Evolutionary conservation across 2,888 invertebrate genomes (phyloP), one percentile per base, ranked within the genome.

Genomic region (Papilio elwesi): DNA sequence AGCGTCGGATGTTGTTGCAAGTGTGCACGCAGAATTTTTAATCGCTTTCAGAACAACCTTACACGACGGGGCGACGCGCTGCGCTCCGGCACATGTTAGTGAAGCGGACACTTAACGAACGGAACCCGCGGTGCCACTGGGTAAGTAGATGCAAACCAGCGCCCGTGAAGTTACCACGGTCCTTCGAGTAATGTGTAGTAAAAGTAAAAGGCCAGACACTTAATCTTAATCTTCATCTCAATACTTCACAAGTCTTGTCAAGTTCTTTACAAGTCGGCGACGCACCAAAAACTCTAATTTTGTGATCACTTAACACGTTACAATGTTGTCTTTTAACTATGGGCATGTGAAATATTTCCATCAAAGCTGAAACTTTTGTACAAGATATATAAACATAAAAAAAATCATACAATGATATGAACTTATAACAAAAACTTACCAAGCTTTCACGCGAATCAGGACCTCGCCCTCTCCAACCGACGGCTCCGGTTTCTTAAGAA

Each of bases 371-470:
- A 48, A 48, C 11, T 36, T 55, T 55, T 12, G 55, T 26, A 26
- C 1, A 26, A 26, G 26, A 2, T 4, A 26, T 26, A 26, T 26
- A n/a, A n/a, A 57, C 15, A 15, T 10, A 38, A 38, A 36, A 57
- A 59, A 59, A 43, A 43, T n/a, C n/a, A 38, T 59, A n/a, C 0
- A 43, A 43, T 6, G 43, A 65, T 66, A 59, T 70, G 68, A 63
- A 74, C 62, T 74, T 75, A 77, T 74, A 74, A 78, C 62, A 77
- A 76, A 75, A 75, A 95, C 97, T 96, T 85, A 98, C 98, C 97
- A 97, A 83, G 97, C 97, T 90, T 97, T 97, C 72, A 97, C 97
- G 79, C 97, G 95, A 84, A 98, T 96, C 74, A 97, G 94, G 76
- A 98, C 96, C 89, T 98, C 96, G 81, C 96, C 96, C 85, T 96